A percentile compares a stretch with the other conserved stretches of the same genome.
Conservation (phyloP, 1,140 invertebrate species). For the Bombus polaris region DNA sequence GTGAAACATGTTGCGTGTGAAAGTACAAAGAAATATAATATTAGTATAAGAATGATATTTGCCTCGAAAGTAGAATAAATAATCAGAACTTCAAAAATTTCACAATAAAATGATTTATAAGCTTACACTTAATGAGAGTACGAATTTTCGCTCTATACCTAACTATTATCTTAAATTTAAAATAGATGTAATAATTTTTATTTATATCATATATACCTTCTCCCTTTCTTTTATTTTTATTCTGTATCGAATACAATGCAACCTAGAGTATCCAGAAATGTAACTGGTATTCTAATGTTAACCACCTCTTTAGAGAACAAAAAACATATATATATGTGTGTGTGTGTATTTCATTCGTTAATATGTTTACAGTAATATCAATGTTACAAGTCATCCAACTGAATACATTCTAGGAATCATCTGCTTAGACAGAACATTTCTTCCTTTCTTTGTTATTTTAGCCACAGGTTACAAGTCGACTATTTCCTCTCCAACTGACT, state of each 20-base stretch:
- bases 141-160: not conserved
- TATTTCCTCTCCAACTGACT: not conserved
- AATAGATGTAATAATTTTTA: not conserved
- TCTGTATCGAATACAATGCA: not conserved
- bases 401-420: slow-evolving; percentile 1
- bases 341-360: not conserved
- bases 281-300: not conserved
- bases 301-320: slow-evolving; percentile 15
- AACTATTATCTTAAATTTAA: not conserved
- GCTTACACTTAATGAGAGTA: not conserved
- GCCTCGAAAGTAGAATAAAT: too few species aligned
- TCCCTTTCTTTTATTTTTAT: too few species aligned
- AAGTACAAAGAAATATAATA: too few species aligned
- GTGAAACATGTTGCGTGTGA: too few species aligned
- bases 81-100: too few species aligned
- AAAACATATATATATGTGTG: not conserved
- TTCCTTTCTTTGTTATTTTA: not conserved
- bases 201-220: not conserved
- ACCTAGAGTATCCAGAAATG: not conserved
- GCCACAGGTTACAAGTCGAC: not conserved
- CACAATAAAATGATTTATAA: too few species aligned
- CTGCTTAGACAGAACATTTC: not conserved
- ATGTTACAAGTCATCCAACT: not conserved
- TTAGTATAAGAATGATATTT: too few species aligned
- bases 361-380: too few species aligned